Percentiles rank a stretch among this genome's conserved stretches.
Conservation (phyloP, 1,140 invertebrate species). For the Archegozetes longisetosus region DNA sequence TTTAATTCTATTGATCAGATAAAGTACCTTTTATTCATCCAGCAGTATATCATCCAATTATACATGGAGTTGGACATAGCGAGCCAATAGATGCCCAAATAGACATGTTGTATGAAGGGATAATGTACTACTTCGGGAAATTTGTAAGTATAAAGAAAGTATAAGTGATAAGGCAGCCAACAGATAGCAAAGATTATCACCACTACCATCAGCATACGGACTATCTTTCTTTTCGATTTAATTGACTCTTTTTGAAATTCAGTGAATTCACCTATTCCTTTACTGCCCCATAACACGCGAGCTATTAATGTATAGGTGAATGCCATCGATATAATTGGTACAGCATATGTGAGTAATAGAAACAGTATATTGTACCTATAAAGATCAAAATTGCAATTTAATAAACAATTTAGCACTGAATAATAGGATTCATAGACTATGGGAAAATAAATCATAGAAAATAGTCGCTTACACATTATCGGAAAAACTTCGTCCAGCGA, state of each 20-base stretch:
- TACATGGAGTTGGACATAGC: slow-evolving; percentile 83
- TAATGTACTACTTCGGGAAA: neutral
- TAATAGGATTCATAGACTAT: neutral
- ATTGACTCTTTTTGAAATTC: slow-evolving; percentile 5
- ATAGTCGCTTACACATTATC: slow-evolving; percentile 42
- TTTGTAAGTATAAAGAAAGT: slow-evolving; percentile 64
- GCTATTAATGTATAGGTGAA: slow-evolving; percentile 71
- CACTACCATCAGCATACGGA: slow-evolving; percentile 40
- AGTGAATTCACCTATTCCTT: slow-evolving; percentile 58
- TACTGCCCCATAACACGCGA: slow-evolving; percentile 67
- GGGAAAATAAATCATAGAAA: neutral
- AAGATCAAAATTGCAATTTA: slow-evolving; percentile 16
- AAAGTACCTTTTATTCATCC: neutral
- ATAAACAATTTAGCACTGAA: neutral
- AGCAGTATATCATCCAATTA: neutral
- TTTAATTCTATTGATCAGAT: neutral
- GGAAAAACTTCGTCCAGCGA: slow-evolving; percentile 38
- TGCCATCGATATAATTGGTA: slow-evolving; percentile 72
- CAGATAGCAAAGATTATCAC: slow-evolving; percentile 1
- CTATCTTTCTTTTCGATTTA: slow-evolving; percentile 24
- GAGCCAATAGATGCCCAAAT: slow-evolving; percentile 73
- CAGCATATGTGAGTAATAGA: slow-evolving; percentile 68
- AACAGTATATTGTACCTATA: slow-evolving; percentile 73
- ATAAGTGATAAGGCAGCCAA: slow-evolving; percentile 56
- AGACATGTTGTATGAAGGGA: slow-evolving; percentile 58